Evolutionary conservation across 2,113 vertebrate genomes (phyloP), one percentile per base, ranked within the genome.

Genomic region (Lepus timidus): DNA sequence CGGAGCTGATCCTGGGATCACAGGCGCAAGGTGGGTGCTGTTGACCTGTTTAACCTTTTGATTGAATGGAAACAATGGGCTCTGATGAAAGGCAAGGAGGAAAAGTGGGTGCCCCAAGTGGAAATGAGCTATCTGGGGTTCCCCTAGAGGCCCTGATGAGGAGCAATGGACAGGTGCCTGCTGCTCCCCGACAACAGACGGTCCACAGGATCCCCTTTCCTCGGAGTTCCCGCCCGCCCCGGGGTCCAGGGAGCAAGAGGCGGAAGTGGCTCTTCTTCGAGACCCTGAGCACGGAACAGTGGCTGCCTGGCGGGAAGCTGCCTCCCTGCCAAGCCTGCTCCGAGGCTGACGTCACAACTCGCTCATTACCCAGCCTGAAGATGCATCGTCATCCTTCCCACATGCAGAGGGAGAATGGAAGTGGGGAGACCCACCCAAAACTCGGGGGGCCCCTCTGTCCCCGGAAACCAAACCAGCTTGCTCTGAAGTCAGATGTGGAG

Each of bases 1-100:
- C 1, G 4, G 4, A 3, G 0, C 9, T 19, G 0, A 20, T 33
- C 2, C 29, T 3, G 61, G 55, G 33, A 4, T 4, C 22, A 25
- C 44, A 20, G 78, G 4, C 22, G 2, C 19, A 6, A 6, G 4
- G 51, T 0, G 7, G 36, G 6, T 12, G 23, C 19, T 3, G 4
- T 3, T 4, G 0, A 9, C 31, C 23, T n/a, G 10, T 49, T 33
- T 68, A 31, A 29, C 7, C 1, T n/a, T 36, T 67, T 55, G 49
- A 55, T 22, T 10, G 36, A 39, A 20, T 3, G 12, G 51, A 70
- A 17, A 14, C 13, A 71, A 20, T 1, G 31, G 9, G 31, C 29
- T 9, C 16, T 9, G 29, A 39, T n/a, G 4, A 61, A 85, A n/a
- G 5, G 1, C 2, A 55, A 19, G 1, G 1, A 11, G 44, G n/a